A percentile compares a stretch with the other conserved stretches of the same genome.
phyloP scores from a whole-genome alignment of 2,797 vertebrate species.

The Brachyrhaphis roseni region DNA sequence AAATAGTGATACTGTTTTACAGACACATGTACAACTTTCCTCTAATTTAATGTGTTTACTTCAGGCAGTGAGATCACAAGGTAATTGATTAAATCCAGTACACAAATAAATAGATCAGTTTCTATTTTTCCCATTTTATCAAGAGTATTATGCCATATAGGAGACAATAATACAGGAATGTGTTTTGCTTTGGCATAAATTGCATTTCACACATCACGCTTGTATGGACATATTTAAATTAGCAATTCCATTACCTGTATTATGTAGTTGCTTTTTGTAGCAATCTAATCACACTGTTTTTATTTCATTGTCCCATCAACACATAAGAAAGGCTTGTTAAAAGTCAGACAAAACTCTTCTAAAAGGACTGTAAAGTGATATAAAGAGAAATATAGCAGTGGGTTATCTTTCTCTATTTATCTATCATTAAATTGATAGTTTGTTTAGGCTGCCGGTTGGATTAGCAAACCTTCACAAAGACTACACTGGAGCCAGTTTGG shows the following conservation, averaged over 20 bases:
- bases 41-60: constrained; percentile 14
- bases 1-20: constrained; percentile 19
- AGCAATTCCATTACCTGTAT: background rate
- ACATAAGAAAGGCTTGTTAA: background rate
- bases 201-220: background rate
- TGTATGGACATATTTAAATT: background rate
- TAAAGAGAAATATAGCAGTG: background rate
- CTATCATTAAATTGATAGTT: background rate
- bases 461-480: background rate
- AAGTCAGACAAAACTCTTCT: background rate
- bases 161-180: background rate
- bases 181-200: background rate
- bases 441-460: background rate
- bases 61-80: constrained; percentile 7
- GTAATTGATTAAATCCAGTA: background rate
- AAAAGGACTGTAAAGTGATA: background rate
- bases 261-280: background rate
- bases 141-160: background rate
- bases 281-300: background rate
- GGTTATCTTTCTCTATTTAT: background rate
- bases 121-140: background rate
- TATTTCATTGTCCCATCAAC: background rate
- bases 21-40: background rate
- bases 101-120: background rate
- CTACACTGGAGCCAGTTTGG: background rate